Percentiles rank a stretch among this genome's conserved stretches.
These are phyloP conservation scores for Biston stratarius DNA, from an alignment of 2,888 invertebrate species.

Conservation along the genomic window DNA sequence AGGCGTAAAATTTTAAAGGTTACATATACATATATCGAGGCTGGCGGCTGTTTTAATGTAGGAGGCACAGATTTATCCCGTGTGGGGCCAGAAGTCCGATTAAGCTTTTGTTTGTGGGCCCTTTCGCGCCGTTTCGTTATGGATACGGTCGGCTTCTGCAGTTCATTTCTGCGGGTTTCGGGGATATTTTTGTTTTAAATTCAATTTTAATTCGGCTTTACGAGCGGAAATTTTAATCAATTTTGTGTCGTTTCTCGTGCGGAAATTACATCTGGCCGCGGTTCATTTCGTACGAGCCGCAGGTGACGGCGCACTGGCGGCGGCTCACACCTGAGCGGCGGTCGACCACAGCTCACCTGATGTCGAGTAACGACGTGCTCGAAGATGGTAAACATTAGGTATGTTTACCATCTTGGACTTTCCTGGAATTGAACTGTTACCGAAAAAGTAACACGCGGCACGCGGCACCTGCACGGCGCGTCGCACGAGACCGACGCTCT, in stretches of 20 bases:
- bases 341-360: too few relatives aligned
- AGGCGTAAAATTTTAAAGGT: conserved; percentile 28
- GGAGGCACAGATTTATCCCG: conserved; percentile 22
- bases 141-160: conserved; percentile 4
- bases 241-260: background rate
- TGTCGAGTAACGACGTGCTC: too few relatives aligned
- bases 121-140: conserved; percentile 21
- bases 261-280: background rate
- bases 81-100: conserved; percentile 22
- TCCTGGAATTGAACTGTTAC: too few relatives aligned
- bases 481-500: too few relatives aligned
- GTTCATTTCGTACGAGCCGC: background rate
- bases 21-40: conserved; percentile 27
- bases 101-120: conserved; percentile 29
- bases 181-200: conserved; percentile 1
- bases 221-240: background rate
- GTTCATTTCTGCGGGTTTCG: conserved; percentile 6
- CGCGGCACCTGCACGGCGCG: too few relatives aligned
- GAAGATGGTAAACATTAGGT: too few relatives aligned
- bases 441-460: too few relatives aligned
- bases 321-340: too few relatives aligned
- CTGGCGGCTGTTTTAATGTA: conserved; percentile 12
- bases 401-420: too few relatives aligned
- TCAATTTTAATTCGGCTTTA: background rate
- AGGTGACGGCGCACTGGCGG: too few relatives aligned